phyloP scores from a whole-genome alignment of 2,797 vertebrate species.

The Chelon auratus region DNA sequence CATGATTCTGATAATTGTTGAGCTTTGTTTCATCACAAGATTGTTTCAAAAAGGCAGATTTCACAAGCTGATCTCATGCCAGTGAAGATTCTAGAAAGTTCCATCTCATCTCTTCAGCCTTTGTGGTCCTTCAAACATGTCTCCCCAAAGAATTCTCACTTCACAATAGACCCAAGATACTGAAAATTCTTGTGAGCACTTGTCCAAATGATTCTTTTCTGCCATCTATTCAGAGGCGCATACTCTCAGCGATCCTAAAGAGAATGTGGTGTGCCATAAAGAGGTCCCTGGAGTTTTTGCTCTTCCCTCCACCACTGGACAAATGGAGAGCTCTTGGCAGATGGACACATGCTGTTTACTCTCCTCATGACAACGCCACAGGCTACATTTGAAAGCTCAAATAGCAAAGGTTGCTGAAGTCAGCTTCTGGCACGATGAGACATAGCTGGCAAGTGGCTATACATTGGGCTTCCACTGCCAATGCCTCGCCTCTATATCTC shows the following conservation, averaged over 20 bases:
- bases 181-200: conserved; percentile 25
- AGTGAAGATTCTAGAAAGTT: background rate
- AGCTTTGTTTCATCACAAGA: no score
- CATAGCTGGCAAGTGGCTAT: conserved; percentile 56
- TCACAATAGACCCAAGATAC: background rate
- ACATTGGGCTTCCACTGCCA: conserved; percentile 24
- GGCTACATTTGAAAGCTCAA: conserved; percentile 55
- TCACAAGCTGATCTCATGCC: background rate
- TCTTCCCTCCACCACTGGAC: conserved; percentile 38
- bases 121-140: conserved; percentile 5
- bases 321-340: conserved; percentile 53
- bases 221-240: conserved; percentile 24
- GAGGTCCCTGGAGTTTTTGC: conserved; percentile 21
- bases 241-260: conserved; percentile 19
- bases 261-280: conserved; percentile 23
- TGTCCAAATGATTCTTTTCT: conserved; percentile 37
- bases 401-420: conserved; percentile 64
- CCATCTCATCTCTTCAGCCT: background rate
- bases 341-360: conserved; percentile 54
- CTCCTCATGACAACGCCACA: conserved; percentile 54
- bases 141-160: conserved; percentile 18
- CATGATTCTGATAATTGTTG: background rate
- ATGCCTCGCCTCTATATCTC: conserved; percentile 19
- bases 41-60: background rate
- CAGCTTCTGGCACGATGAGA: conserved; percentile 58